Evolutionary conservation across 2,113 vertebrate species (phyloP).

Genomic region (Notiomystis cincta): DNA sequence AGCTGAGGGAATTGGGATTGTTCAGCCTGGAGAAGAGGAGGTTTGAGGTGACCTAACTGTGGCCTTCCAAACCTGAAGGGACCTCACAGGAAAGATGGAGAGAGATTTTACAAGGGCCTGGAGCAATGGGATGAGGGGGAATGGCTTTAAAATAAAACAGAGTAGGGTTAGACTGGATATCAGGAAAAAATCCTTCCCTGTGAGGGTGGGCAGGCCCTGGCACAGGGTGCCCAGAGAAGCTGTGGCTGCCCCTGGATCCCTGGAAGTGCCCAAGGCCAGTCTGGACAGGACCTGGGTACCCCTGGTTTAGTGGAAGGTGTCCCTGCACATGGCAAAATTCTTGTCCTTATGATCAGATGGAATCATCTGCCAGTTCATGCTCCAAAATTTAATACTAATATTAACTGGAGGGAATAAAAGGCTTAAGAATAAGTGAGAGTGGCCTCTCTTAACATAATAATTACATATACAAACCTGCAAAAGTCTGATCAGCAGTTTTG

Average conservation of each 20-base stretch:
- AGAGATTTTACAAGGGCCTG: background rate
- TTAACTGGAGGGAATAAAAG: background rate
- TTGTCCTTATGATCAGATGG: background rate
- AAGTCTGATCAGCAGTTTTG: background rate
- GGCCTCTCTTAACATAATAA: background rate
- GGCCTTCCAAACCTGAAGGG: background rate
- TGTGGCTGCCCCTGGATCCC: background rate
- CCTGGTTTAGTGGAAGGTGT: background rate
- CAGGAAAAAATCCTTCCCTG: background rate
- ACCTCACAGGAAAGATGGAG: background rate
- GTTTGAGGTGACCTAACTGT: background rate
- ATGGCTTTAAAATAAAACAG: background rate
- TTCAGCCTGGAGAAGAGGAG: background rate
- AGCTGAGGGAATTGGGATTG: background rate
- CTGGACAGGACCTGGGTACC: fast-evolving
- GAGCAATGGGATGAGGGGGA: background rate
- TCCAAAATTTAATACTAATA: background rate
- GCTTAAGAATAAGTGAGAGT: background rate
- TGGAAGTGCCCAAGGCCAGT: background rate
- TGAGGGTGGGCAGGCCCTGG: background rate
- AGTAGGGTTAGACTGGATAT: background rate
- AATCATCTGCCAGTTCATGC: background rate
- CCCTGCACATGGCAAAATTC: background rate
- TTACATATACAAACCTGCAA: background rate
- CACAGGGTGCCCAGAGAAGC: background rate